Evolutionary conservation across 1,140 invertebrate species (phyloP).

Genomic region (Scaptomyza graminum): DNA sequence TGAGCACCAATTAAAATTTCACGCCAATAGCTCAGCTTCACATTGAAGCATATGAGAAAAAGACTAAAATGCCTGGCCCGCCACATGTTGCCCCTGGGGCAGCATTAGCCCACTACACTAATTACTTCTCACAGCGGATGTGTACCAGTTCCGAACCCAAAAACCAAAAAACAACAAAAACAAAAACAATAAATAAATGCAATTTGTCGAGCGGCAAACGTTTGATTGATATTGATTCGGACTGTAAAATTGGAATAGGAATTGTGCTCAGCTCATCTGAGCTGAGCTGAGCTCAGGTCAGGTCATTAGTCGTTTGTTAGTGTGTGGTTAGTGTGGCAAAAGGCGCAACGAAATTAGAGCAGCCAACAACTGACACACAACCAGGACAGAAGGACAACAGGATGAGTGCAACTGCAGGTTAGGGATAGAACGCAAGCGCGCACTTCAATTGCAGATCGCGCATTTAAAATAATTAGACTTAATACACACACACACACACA

Average conservation of each 20-base stretch:
- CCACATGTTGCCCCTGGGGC: constrained; percentile 60
- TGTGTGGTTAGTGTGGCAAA: constrained; percentile 55
- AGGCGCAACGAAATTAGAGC: constrained; percentile 73
- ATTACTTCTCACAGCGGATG: constrained; percentile 61
- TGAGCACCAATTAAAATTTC: constrained; percentile 75
- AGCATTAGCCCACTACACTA: constrained; percentile 57
- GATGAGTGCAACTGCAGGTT: background rate
- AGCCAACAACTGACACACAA: constrained; percentile 34
- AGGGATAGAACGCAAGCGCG: constrained; percentile 58
- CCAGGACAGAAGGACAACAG: constrained; percentile 10
- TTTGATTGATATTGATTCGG: constrained; percentile 81
- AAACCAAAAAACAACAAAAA: constrained; percentile 9
- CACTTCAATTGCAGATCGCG: constrained; percentile 68
- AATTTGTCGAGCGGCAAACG: constrained; percentile 76
- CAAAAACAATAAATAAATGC: constrained; percentile 35
- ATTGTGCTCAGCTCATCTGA: constrained; percentile 51
- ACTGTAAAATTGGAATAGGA: constrained; percentile 14
- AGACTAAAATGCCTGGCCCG: constrained; percentile 11
- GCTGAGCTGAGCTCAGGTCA: constrained; percentile 49
- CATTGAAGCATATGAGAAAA: background rate
- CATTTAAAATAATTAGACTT: constrained; percentile 76
- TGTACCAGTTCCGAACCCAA: constrained; percentile 14
- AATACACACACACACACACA: constrained; percentile 37
- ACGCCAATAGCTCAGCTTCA: constrained; percentile 67
- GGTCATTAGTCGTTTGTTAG: constrained; percentile 63